These are phyloP conservation scores for Cerastoderma edule DNA, from an alignment of 2,888 invertebrate genomes.

Conservation along the genomic window DNA sequence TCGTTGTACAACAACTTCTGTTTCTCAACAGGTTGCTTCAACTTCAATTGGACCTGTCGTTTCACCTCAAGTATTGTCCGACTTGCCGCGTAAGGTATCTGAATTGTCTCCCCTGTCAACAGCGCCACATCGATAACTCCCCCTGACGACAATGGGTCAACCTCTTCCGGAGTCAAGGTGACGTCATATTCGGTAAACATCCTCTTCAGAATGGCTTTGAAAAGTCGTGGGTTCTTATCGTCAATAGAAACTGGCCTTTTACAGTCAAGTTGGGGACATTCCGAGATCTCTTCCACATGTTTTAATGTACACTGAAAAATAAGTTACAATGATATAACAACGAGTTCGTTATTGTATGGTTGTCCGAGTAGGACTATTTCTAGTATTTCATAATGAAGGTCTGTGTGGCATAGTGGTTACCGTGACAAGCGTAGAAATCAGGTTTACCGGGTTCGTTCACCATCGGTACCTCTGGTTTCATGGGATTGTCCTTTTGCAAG, in stretches of 20 bases:
- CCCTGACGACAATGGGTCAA: constrained; percentile 14
- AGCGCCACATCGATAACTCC: constrained; percentile 55
- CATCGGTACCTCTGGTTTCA: too few relatives aligned
- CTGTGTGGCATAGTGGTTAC: too few relatives aligned
- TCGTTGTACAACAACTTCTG: constrained; percentile 66
- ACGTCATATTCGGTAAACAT: constrained; percentile 65
- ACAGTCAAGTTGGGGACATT: constrained; percentile 62
- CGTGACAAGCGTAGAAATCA: too few relatives aligned
- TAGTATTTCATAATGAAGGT: too few relatives aligned
- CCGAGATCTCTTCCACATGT: constrained; percentile 39
- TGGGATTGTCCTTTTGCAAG: too few relatives aligned
- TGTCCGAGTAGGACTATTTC: too few relatives aligned
- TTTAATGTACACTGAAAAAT: constrained; percentile 59
- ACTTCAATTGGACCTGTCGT: constrained; percentile 35
- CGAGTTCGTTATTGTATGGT: too few relatives aligned
- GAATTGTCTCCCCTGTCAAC: constrained; percentile 63
- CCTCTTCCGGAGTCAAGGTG: constrained; percentile 38
- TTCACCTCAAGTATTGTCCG: constrained; percentile 61
- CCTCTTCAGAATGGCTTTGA: constrained; percentile 54
- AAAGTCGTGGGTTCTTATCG: constrained; percentile 39
- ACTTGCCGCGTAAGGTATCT: constrained; percentile 46
- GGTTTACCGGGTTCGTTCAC: too few relatives aligned
- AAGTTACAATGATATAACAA: not conserved
- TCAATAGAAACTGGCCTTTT: constrained; percentile 17
- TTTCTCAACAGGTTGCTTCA: constrained; percentile 57